Conservation (phyloP, 2,113 vertebrate species). For the Campylomormyrus numenius region DNA sequence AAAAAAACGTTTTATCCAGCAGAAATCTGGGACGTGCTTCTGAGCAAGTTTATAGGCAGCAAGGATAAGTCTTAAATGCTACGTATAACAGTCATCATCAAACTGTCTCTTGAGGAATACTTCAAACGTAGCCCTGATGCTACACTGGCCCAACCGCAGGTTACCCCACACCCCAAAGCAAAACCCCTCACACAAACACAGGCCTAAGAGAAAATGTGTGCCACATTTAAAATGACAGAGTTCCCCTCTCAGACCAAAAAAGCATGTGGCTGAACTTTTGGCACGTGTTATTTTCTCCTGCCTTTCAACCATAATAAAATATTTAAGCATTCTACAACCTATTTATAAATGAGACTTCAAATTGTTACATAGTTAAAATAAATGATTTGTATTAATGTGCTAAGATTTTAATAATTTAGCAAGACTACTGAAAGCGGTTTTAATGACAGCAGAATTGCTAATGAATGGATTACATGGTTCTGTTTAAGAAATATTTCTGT, state of each 20-base stretch:
- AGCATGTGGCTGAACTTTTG: neutral
- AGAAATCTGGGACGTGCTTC: constrained; percentile 2
- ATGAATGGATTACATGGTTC: neutral
- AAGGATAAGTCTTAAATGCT: constrained; percentile 9
- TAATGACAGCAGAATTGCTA: neutral
- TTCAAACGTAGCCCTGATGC: neutral
- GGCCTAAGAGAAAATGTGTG: neutral
- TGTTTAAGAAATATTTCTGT: neutral
- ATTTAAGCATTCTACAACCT: neutral
- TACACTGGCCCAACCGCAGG: neutral
- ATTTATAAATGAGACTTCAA: neutral
- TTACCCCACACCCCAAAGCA: neutral
- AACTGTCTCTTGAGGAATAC: constrained; percentile 6
- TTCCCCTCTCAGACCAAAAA: neutral
- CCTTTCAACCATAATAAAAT: neutral
- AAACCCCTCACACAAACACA: neutral
- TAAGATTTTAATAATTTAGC: neutral
- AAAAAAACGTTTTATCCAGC: constrained; percentile 9
- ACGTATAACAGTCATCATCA: neutral
- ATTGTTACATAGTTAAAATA: neutral
- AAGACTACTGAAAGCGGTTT: neutral
- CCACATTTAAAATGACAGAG: neutral
- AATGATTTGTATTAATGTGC: neutral
- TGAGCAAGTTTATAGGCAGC: neutral
- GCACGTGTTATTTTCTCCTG: neutral